Evolutionary conservation across 53 echinoderm and acorn worm genomes (phyloP).

Genomic region (Henricia sp.): DNA sequence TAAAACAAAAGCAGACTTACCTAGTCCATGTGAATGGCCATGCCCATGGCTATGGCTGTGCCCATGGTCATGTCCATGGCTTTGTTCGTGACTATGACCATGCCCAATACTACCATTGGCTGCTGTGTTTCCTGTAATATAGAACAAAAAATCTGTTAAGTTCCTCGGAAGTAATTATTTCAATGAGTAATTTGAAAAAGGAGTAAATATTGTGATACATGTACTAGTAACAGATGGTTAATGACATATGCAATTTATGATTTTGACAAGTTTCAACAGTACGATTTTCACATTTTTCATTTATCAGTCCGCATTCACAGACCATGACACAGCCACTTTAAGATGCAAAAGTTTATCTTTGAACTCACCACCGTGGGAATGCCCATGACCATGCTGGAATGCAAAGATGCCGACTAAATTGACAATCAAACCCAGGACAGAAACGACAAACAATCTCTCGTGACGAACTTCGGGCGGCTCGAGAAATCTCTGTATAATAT

Average conservation of each 20-base stretch:
- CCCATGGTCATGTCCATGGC: conserved; percentile 61
- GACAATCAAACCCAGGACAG: conserved; percentile 90
- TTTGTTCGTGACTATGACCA: conserved; percentile 34
- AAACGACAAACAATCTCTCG: conserved; percentile 94
- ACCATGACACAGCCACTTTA: too few relatives aligned
- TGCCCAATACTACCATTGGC: conserved; percentile 37
- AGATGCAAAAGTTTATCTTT: too few relatives aligned
- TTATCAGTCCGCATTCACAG: too few relatives aligned
- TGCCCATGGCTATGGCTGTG: conserved; percentile 69
- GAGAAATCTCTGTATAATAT: conserved; percentile 77
- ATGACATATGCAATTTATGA: too few relatives aligned
- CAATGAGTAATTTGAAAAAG: too few relatives aligned
- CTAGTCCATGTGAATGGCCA: conserved; percentile 67
- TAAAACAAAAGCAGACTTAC: too few relatives aligned
- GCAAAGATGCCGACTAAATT: conserved; percentile 96
- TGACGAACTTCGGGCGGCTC: conserved; percentile 98
- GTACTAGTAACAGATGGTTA: too few relatives aligned
- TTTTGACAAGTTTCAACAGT: too few relatives aligned
- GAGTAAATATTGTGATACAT: too few relatives aligned
- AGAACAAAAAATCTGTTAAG: too few relatives aligned
- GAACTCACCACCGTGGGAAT: conserved; percentile 83
- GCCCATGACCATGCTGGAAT: conserved; percentile 93
- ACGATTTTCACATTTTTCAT: too few relatives aligned
- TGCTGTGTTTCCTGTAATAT: conserved; percentile 1
- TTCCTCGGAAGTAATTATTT: too few relatives aligned